phyloP scores from a whole-genome alignment of 2,113 vertebrate genomes.

The Rhegmatorhina hoffmannsi region DNA sequence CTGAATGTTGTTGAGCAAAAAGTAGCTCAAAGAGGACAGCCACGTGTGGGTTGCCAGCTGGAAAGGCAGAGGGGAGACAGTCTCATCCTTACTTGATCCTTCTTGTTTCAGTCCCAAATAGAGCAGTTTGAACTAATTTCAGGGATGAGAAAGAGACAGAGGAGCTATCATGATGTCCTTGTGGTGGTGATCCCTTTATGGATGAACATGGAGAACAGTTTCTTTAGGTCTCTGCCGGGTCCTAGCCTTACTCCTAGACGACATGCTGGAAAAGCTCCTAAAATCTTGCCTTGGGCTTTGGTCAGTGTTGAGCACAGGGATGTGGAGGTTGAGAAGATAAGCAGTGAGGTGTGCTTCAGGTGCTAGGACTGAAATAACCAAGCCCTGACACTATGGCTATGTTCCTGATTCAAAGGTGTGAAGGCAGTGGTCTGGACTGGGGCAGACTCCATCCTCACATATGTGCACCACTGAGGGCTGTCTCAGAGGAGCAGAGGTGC shows the following conservation, averaged over 20 bases:
- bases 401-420: not conserved
- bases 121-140: not conserved
- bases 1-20: not conserved
- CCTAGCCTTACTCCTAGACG: not conserved
- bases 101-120: not conserved
- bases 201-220: not conserved
- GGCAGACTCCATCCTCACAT: not conserved
- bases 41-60: not conserved
- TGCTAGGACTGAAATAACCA: not conserved
- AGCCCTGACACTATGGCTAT: not conserved
- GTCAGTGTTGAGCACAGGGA: not conserved
- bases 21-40: not conserved
- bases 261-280: not conserved
- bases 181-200: not conserved
- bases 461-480: not conserved
- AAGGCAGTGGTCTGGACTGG: not conserved
- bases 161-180: not conserved
- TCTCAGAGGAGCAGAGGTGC: not conserved
- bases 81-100: not conserved
- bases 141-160: not conserved
- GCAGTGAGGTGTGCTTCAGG: not conserved
- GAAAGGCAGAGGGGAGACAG: not conserved
- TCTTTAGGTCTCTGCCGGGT: not conserved
- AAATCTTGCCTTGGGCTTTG: not conserved
- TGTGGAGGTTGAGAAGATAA: not conserved